These are phyloP conservation scores for Picathartes gymnocephalus DNA, from an alignment of 2,113 vertebrate genomes.

Conservation along the genomic window DNA sequence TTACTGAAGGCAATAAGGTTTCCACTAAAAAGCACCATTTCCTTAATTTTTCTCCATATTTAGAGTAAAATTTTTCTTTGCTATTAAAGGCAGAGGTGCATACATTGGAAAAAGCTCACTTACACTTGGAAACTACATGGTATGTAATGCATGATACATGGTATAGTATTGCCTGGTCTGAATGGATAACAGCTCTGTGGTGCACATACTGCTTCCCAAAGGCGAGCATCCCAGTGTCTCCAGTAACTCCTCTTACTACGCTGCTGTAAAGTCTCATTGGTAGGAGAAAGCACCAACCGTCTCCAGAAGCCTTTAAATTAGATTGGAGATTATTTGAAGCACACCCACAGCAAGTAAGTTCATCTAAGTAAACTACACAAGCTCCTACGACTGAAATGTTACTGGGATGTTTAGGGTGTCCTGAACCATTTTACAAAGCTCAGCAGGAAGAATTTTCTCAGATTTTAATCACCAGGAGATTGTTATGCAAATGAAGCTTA, in stretches of 20 bases:
- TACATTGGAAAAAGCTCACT: background rate
- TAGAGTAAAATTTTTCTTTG: background rate
- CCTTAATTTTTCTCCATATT: background rate
- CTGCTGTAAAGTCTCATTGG: background rate
- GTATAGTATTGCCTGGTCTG: background rate
- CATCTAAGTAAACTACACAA: background rate
- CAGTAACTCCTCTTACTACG: accelerated
- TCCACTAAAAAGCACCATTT: background rate
- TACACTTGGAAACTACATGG: background rate
- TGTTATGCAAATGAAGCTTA: background rate
- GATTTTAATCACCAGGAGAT: background rate
- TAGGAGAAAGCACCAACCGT: background rate
- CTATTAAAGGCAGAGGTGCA: background rate
- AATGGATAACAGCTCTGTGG: accelerated
- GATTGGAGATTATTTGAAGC: background rate
- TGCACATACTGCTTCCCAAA: background rate
- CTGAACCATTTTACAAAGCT: background rate
- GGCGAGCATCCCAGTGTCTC: background rate
- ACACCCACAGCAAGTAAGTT: accelerated
- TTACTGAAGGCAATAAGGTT: background rate
- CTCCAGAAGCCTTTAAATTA: background rate
- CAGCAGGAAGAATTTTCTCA: background rate
- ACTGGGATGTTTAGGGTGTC: background rate
- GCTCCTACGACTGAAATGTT: background rate
- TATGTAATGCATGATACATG: no score